Base-by-base conservation (phyloP, 2,797 vertebrate species). In the Pampus argenteus region DNA sequence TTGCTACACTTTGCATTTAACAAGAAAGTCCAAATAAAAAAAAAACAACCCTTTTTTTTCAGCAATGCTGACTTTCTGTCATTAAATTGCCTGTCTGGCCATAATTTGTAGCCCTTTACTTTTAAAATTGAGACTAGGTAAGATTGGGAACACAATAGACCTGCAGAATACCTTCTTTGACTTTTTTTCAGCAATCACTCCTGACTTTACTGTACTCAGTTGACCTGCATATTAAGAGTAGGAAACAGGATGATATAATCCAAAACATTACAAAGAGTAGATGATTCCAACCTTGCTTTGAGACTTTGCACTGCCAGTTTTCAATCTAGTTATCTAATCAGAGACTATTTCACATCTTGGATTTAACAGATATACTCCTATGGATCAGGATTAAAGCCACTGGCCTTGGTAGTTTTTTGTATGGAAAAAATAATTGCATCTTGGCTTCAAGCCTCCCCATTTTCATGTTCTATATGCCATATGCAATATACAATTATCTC, bases 1-100 rank as follows among this genome's bases (percentile, higher is more conserved):
- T 72, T 65, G 66, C 51, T 64, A 66, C 54, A 52, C 76, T 56
- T 62, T 38, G 44, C 54, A 3, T 73, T 28, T 48, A 66, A 69
- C 14, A 59, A 52, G 56, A 65, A 76, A 23, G 45, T 56, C 38
- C 14, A 38, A 64, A 63, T 20, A 51, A 77, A 50, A 64, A 50
- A 64, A 51, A 25, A 8, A 29, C 11, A 18, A 36, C 0, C n/a
- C n/a, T 20, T 54, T 6, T 20, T 28, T 57, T 20, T 58, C 11
- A 36, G 13, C 51, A 60, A 47, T 49, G 18, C 18, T 51, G 9
- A 20, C 25, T 23, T 18, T 66, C 7, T 50, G 7, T 25, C 13
- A 26, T 50, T 29, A 38, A 64, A 64, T 31, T 28, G 4, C 28
- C 36, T 45, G 40, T 40, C 13, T n/a, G 6, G 15, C 15, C n/a